Evolutionary conservation across 2,113 vertebrate genomes (phyloP), one percentile per base, ranked within the genome.

Genomic region (Camelus bactrianus): DNA sequence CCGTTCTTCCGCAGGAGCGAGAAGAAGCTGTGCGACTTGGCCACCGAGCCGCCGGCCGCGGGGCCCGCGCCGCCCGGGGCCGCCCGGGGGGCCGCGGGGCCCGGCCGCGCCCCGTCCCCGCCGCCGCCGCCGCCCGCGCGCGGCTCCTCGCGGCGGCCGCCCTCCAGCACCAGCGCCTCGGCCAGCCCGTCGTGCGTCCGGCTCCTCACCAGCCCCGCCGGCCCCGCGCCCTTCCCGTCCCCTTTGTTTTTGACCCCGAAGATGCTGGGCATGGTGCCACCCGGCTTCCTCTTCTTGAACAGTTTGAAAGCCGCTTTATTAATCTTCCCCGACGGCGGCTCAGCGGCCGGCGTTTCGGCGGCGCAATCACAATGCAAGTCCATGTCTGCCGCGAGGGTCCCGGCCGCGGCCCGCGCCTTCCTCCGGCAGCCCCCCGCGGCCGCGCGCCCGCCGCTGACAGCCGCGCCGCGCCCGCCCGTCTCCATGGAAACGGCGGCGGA

Each of bases 221-320:
- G 99, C 87, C 98, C 97, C 83, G 98, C 96, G 95, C 98, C 97
- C 15, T 98, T 98, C 96, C 98, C 99, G 26, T 99, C 99, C 81
- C 98, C 99, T 98, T 99, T 99, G 98, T 98, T 98, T 96, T 98
- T 99, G 93, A 99, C 98, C 96, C 99, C 99, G 97, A 99, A 99
- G 97, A 99, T 99, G 98, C 99, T 99, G 81, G 99, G 99, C 99
- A 99, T 99, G 95, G 99, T 98, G 98, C 99, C 99, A 64, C 99
- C 99, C 93, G 99, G 98, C 96, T 99, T 99, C 98, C 99, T 99
- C 98, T 99, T 99, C 98, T 99, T 99, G 97, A 99, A 99, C 94
- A 99, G 98, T 98, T 99, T 99, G 98, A 99, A 99, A 88, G 99
- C 99, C 32, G 99, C 99, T 98, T 99, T 99, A 97, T 99, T 99